Percentiles rank a stretch among this genome's conserved stretches.
These are phyloP conservation scores for Leptoclinus maculatus DNA, from an alignment of 2,797 vertebrate species.

Conservation along the genomic window DNA sequence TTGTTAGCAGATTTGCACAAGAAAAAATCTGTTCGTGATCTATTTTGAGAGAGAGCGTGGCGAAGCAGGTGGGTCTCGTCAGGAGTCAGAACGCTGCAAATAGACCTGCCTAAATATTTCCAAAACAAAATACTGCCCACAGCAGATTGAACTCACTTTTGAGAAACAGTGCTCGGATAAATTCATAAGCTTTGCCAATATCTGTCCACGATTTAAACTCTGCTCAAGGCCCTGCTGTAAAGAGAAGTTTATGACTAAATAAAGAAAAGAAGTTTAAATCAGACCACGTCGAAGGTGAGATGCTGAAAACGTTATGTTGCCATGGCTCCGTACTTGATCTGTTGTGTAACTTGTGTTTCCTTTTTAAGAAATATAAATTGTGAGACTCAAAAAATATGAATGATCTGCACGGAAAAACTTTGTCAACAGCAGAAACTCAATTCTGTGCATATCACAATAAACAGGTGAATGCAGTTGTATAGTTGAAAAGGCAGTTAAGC, in stretches of 20 bases:
- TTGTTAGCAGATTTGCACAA: background rate
- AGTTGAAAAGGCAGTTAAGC: background rate
- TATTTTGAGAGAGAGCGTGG: background rate
- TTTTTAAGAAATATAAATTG: conserved; percentile 6
- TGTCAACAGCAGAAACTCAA: background rate
- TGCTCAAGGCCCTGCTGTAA: background rate
- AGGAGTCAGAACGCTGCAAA: conserved; percentile 3
- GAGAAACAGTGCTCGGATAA: background rate
- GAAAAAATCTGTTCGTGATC: background rate
- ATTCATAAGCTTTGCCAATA: background rate
- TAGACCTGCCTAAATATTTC: conserved; percentile 22
- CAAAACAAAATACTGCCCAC: conserved; percentile 29
- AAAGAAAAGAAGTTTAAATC: background rate
- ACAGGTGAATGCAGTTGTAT: background rate
- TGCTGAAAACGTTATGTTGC: background rate
- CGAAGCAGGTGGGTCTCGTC: background rate
- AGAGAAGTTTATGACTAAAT: background rate
- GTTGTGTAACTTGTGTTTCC: conserved; percentile 8
- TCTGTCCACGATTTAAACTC: background rate
- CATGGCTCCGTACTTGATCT: background rate
- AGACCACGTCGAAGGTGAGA: background rate
- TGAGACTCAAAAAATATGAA: background rate
- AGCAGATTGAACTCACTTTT: background rate
- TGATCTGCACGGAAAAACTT: background rate
- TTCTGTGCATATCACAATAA: background rate